Percentiles rank a stretch among this genome's conserved stretches.
These are phyloP conservation scores for Nycticryphes semicollaris DNA, from an alignment of 2,113 vertebrate genomes.

Conservation along the genomic window DNA sequence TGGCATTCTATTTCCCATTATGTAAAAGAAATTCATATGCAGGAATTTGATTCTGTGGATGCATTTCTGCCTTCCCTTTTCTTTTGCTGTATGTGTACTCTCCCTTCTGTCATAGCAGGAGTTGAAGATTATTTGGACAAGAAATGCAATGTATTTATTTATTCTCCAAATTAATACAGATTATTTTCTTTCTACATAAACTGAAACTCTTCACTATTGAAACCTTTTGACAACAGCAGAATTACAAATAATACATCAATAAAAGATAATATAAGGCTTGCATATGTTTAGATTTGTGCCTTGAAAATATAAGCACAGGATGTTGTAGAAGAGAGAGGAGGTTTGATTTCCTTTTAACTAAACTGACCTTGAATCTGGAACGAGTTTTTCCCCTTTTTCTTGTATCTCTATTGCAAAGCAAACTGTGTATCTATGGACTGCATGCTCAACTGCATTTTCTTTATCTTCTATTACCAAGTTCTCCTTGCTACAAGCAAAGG, in stretches of 20 bases:
- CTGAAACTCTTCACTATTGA: not conserved
- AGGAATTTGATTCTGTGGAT: not conserved
- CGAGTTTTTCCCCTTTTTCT: not conserved
- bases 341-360: not conserved
- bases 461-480: not conserved
- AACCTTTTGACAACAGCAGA: not conserved
- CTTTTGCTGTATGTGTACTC: not conserved
- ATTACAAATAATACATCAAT: not conserved
- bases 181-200: not conserved
- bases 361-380: not conserved
- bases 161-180: not conserved
- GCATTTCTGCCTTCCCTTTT: not conserved
- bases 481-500: not conserved
- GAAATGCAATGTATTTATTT: not conserved
- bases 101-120: not conserved
- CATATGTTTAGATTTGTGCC: not conserved
- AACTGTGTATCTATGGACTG: not conserved
- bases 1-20: not conserved
- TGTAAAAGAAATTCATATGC: not conserved
- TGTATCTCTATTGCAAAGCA: not conserved
- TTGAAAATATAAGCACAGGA: not conserved
- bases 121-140: not conserved
- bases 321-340: not conserved
- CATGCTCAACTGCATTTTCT: not conserved
- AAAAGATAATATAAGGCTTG: not conserved